These are phyloP conservation scores for Leucophenga varia DNA, from an alignment of 1,140 invertebrate genomes.

Conservation along the genomic window DNA sequence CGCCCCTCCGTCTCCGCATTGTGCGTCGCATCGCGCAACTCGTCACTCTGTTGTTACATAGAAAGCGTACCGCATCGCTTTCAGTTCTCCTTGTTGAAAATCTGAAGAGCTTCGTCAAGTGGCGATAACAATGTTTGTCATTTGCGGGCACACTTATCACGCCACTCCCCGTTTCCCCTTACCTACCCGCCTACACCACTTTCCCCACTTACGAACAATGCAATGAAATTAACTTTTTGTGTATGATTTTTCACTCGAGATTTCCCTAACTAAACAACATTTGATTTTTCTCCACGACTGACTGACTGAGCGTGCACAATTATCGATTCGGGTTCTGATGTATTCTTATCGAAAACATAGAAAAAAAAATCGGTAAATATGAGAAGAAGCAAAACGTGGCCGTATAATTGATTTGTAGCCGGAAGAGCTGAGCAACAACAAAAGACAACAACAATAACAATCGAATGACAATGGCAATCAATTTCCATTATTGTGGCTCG, in stretches of 20 bases:
- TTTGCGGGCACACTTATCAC: conserved; percentile 21
- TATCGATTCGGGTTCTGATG: conserved; percentile 29
- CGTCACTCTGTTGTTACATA: background rate
- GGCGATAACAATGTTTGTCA: conserved; percentile 42
- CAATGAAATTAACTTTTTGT: conserved; percentile 42
- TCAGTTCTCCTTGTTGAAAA: background rate
- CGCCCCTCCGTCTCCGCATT: too few species aligned
- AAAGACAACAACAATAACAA: conserved; percentile 4
- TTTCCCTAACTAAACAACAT: conserved; percentile 26
- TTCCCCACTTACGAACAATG: conserved; percentile 14
- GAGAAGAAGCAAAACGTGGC: background rate
- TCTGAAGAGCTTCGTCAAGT: conserved; percentile 4
- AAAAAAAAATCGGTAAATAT: conserved; percentile 5
- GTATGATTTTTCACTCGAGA: conserved; percentile 32
- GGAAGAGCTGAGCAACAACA: conserved; percentile 20
- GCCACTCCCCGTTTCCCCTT: conserved; percentile 6
- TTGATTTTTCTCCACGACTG: conserved; percentile 36
- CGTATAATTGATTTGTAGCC: conserved; percentile 42
- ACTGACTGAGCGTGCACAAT: conserved; percentile 6
- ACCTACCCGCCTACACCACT: background rate
- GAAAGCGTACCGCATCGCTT: background rate
- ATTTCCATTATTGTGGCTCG: conserved; percentile 38
- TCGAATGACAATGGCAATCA: conserved; percentile 48
- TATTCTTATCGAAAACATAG: conserved; percentile 14
- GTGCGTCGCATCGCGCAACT: conserved; percentile 3